phyloP scores from a whole-genome alignment of 2,113 vertebrate species.

The Loxodonta africana region DNA sequence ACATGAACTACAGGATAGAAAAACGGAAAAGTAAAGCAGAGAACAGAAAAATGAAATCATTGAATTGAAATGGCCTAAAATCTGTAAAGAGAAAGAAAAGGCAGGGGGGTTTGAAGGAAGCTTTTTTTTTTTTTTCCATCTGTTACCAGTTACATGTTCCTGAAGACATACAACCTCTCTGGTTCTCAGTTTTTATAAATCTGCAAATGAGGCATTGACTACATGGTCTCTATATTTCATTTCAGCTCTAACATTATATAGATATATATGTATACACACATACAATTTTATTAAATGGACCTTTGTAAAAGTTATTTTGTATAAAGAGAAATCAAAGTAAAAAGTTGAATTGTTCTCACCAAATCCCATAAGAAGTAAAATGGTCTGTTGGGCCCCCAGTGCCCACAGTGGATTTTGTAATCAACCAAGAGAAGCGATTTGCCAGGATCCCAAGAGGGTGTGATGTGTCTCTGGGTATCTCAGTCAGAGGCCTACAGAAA shows the following conservation, averaged over 20 bases:
- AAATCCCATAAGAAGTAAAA: constrained; percentile 43
- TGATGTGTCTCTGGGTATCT: neutral
- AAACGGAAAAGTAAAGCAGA: constrained; percentile 13
- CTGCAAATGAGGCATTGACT: neutral
- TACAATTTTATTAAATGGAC: neutral
- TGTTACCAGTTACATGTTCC: neutral
- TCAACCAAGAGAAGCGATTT: constrained; percentile 24
- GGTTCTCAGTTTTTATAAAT: neutral
- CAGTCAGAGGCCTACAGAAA: neutral
- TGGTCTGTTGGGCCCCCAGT: neutral
- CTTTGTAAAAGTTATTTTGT: neutral
- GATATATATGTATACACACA: neutral
- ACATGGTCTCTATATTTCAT: constrained; percentile 29
- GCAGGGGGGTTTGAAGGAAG: neutral
- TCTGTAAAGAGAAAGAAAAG: neutral
- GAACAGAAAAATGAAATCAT: constrained; percentile 42
- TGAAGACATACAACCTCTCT: neutral
- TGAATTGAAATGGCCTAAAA: neutral
- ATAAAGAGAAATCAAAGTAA: constrained; percentile 39
- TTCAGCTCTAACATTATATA: neutral
- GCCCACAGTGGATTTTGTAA: neutral
- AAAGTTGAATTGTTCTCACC: neutral
- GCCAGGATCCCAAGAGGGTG: neutral
- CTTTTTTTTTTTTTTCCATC: neutral
- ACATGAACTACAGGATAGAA: constrained; percentile 36